Base-by-base conservation (phyloP, 53 echinoderm and acorn worm genomes). In the Patiria pectinifera region DNA sequence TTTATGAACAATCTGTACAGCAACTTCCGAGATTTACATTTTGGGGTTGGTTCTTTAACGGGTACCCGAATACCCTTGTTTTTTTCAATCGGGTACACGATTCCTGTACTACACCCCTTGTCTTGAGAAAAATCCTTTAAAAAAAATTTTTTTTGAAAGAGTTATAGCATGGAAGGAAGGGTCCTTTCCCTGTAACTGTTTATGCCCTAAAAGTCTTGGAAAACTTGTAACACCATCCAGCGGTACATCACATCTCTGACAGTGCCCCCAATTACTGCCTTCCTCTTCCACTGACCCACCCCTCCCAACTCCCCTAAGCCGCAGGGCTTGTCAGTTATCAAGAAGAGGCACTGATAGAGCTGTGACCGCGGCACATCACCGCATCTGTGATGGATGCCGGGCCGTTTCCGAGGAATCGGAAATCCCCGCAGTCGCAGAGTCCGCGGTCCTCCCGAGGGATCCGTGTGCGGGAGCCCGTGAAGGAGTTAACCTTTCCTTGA, bases 341-440 rank as follows among this genome's bases (percentile, higher is more conserved):
- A 84, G 19, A 66, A 62, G 84, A 66, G 44, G n/a, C 59, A 46
- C 15, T 60, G 83, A 61, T 24, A 60, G 83, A 83, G 62, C 83
- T 21, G 44, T 43, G 59, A 19, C 23, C 6, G 3, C 11, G 21
- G 2, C 58, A 12, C 84, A 4, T 5, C 45, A 44, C 3, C 24
- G n/a, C 84, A 63, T 84, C 84, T 26, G 84, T 84, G 84, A 84
- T 84, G 35, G 66, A 84, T 84, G 66, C 16, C 24, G 60, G 24
- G 60, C 7, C 13, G 11, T 59, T 83, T 14, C 25, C 8, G 44
- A 11, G 9, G 48, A 11, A 84, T 10, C 63, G 84, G 84, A 84
- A 62, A 44, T 84, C 66, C 14, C 35, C 12, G 74, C 24, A 23
- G 74, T 24, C 74, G 15, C 74, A 4, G 24, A 22, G 74, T 74